A percentile compares a stretch with the other conserved stretches of the same genome.
Evolutionary conservation across 2,888 invertebrate genomes (phyloP).

Genomic region (Fissipunctia ypsillon): DNA sequence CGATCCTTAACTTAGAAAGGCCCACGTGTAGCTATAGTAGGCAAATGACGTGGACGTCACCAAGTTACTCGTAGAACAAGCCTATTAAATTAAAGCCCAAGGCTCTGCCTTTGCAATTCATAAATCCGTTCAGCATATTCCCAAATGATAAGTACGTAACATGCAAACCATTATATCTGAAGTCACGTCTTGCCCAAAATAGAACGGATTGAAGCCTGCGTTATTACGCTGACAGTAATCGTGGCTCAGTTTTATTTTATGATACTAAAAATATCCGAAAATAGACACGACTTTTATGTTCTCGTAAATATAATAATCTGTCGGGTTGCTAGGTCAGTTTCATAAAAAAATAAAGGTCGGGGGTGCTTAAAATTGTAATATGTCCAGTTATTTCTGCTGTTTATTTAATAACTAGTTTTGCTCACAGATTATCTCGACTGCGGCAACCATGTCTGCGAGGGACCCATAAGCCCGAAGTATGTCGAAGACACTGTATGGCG

Average conservation of each 20-base stretch:
- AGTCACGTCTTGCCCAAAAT: slow-evolving; percentile 57
- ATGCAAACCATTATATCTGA: slow-evolving; percentile 50
- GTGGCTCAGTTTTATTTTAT: slow-evolving; percentile 47
- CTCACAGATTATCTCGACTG: background rate
- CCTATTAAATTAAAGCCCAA: slow-evolving; percentile 24
- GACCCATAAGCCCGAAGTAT: background rate
- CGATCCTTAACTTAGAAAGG: background rate
- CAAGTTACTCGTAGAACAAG: slow-evolving; percentile 8
- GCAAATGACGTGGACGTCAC: background rate
- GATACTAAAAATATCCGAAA: slow-evolving; percentile 40
- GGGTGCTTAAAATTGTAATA: background rate
- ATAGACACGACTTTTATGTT: slow-evolving; percentile 39
- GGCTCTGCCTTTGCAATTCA: slow-evolving; percentile 20
- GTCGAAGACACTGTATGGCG: background rate
- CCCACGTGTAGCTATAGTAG: background rate
- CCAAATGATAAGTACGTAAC: slow-evolving; percentile 34
- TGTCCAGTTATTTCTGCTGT: slow-evolving; percentile 4
- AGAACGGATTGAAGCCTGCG: slow-evolving; percentile 45
- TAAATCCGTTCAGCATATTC: slow-evolving; percentile 38
- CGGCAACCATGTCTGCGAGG: background rate
- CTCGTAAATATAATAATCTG: slow-evolving; percentile 24
- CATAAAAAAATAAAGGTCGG: background rate
- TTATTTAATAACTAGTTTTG: slow-evolving; percentile 3
- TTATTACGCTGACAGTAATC: slow-evolving; percentile 47
- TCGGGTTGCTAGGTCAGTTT: slow-evolving; percentile 5